Conservation (phyloP, 2,888 invertebrate genomes). For the Tinea semifulvella region DNA sequence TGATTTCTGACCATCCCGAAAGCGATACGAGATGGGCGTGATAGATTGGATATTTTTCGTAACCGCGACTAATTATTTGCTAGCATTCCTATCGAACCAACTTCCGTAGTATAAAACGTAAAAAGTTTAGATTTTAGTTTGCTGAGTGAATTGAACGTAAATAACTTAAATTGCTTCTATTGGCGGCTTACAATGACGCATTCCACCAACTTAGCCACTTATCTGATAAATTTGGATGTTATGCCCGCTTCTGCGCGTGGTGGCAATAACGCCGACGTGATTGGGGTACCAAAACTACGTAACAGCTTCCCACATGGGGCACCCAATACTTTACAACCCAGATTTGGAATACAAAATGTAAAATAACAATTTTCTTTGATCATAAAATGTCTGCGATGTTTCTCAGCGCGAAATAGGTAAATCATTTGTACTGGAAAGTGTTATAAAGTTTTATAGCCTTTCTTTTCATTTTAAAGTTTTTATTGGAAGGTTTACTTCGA, state of each 20-base stretch:
- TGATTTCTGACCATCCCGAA: no score
- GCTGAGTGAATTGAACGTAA: neutral
- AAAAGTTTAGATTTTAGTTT: neutral
- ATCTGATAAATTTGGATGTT: slow-evolving; percentile 15
- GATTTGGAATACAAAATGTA: neutral
- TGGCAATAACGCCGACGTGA: slow-evolving; percentile 11
- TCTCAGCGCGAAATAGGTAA: no score
- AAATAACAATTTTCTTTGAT: neutral
- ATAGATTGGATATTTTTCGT: no score
- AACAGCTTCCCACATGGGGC: slow-evolving; percentile 4
- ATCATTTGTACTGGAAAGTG: neutral
- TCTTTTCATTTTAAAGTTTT: no score
- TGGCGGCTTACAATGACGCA: neutral
- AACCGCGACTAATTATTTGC: no score
- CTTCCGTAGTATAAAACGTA: neutral
- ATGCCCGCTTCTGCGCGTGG: slow-evolving; percentile 7
- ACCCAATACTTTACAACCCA: slow-evolving; percentile 3
- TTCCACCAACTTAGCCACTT: slow-evolving; percentile 12
- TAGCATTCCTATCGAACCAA: no score
- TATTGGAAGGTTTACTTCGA: no score
- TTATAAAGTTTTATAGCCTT: neutral
- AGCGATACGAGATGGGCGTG: no score
- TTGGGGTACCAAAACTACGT: neutral
- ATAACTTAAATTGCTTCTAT: slow-evolving; percentile 1
- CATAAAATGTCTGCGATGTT: neutral